Conservation (phyloP, 2,113 vertebrate genomes). For the Dipodomys ordii region DNA sequence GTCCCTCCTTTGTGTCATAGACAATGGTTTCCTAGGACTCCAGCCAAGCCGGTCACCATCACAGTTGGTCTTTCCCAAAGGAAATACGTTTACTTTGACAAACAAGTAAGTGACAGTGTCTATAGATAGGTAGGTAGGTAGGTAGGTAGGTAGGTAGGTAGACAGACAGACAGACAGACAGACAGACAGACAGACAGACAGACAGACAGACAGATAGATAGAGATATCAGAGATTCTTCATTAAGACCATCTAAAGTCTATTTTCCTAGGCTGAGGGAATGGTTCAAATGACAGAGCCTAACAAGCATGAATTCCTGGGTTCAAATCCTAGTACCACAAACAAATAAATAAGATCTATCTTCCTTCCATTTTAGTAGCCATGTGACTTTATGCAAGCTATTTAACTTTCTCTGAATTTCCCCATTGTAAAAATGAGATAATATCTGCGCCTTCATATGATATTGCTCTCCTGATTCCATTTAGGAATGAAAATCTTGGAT, state of each 20-base stretch:
- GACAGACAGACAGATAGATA: too few relatives aligned
- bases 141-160: too few relatives aligned
- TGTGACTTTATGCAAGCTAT: background rate
- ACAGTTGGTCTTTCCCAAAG: background rate
- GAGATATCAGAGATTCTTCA: background rate
- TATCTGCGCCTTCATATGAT: background rate
- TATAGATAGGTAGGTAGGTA: background rate
- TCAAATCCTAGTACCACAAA: background rate
- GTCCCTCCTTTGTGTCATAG: background rate
- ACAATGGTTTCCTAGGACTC: background rate
- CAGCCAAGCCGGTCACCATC: background rate
- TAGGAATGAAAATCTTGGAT: background rate
- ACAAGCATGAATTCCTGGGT: background rate
- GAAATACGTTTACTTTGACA: slow-evolving; percentile 39
- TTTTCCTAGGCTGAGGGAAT: background rate
- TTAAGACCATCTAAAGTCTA: background rate
- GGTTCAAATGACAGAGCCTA: background rate
- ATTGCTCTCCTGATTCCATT: background rate
- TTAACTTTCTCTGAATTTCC: slow-evolving; percentile 43
- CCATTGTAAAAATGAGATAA: background rate
- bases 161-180: too few relatives aligned
- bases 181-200: too few relatives aligned
- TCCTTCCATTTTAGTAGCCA: background rate
- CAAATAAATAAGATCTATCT: background rate
- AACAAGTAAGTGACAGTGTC: background rate